Evolutionary conservation across 2,797 vertebrate genomes (phyloP), one percentile per base, ranked within the genome.

Genomic region (Alosa sapidissima): DNA sequence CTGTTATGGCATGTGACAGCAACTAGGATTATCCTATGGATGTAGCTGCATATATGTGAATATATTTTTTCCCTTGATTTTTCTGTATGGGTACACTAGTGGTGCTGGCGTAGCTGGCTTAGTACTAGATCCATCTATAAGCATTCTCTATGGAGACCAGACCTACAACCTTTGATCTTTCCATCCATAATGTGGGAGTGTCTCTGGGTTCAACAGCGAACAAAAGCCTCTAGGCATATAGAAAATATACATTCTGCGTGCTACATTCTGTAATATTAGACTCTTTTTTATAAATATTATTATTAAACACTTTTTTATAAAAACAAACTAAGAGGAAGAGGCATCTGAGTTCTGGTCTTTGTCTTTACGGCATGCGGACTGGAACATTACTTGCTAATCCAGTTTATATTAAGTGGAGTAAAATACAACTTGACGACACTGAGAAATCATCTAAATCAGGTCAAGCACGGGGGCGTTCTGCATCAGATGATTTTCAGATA

Each of bases 391-490:
- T 41, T 41, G 68, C 68, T 75, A 33, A 10, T 41, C 68, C 36
- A 75, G 33, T 75, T 75, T 75, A 45, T 75, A 41, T 75, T 9
- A 41, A 75, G 41, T 41, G 41, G 9, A 41, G 68, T 75, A 19
- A 16, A 75, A 75, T 41, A 16, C 7, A 19, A 75, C 33, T 75
- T 19, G 5, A 14, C 41, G 68, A 75, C 4, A 41, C 11, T 72
- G 14, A 16, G 16, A 75, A 75, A 41, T 45, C 65, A 72, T 65
- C 60, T 65, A 65, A 65, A 72, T 72, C 68, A 41, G 68, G 33
- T 75, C 68, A 75, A 24, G 68, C 41, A 33, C 41, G 68, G 62
- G 68, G 41, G 11, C 3, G 4, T 75, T 68, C 19, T 75, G 68
- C 14, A 41, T 14, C 68, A 45, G 36, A 41, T n/a, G 16, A 13